A percentile compares a stretch with the other conserved stretches of the same genome.
These are phyloP conservation scores for Heliornis fulica DNA, from an alignment of 2,113 vertebrate genomes.

Conservation along the genomic window DNA sequence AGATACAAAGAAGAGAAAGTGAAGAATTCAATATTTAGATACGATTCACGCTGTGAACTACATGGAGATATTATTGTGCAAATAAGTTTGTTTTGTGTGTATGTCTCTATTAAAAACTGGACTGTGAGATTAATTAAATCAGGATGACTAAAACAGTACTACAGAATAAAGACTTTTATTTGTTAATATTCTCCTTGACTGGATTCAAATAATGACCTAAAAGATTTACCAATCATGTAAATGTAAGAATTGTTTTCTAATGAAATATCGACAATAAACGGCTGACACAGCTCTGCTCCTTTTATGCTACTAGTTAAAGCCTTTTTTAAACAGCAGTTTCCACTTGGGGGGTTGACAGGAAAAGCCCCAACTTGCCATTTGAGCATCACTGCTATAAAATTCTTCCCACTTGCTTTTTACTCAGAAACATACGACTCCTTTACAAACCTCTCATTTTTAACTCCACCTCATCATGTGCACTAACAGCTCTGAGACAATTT, in stretches of 20 bases:
- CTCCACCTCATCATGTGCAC: background rate
- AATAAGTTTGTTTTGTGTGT: background rate
- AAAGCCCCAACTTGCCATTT: background rate
- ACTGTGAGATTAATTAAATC: background rate
- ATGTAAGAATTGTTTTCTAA: constrained; percentile 46
- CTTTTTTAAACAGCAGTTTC: background rate
- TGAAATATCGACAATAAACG: constrained; percentile 32
- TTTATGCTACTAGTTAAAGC: background rate
- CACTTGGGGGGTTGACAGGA: background rate
- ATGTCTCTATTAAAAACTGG: background rate
- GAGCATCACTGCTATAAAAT: background rate
- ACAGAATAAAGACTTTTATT: background rate
- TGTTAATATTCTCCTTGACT: background rate
- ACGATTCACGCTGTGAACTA: background rate
- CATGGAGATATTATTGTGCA: background rate
- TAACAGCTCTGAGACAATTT: background rate
- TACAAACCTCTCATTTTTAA: constrained; percentile 2
- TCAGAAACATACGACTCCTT: background rate
- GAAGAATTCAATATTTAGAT: background rate
- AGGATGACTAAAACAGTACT: background rate
- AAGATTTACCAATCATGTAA: background rate
- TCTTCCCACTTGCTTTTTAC: background rate
- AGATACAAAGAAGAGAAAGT: background rate
- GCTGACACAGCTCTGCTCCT: background rate
- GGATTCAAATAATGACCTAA: background rate